Conservation (phyloP, 2,113 vertebrate genomes). For the Urocitellus parryii region DNA sequence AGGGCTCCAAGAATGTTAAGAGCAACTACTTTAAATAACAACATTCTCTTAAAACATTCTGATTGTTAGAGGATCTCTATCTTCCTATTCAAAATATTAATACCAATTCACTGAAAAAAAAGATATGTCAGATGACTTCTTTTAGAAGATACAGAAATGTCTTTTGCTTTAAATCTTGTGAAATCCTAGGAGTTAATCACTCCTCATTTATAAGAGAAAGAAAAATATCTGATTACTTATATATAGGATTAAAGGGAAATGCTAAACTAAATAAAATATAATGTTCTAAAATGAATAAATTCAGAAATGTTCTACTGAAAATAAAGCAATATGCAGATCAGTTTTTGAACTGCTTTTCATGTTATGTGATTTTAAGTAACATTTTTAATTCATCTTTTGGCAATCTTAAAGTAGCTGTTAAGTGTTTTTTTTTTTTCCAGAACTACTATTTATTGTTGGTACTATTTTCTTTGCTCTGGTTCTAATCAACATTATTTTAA, state of each 20-base stretch:
- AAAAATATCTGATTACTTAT: constrained; percentile 4
- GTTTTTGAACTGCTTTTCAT: constrained; percentile 54
- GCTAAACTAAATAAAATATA: constrained; percentile 16
- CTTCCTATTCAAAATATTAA: constrained; percentile 54
- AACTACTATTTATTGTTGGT: constrained; percentile 52
- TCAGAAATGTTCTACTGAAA: constrained; percentile 37
- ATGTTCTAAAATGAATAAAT: constrained; percentile 22
- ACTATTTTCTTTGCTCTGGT: constrained; percentile 53
- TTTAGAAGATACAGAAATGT: neutral
- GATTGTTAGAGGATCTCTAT: constrained; percentile 14
- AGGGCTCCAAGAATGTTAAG: neutral
- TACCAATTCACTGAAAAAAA: neutral
- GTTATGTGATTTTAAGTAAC: constrained; percentile 48
- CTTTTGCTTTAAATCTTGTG: neutral
- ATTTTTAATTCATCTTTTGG: constrained; percentile 31
- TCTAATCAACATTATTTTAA: constrained; percentile 67
- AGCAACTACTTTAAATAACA: constrained; percentile 31
- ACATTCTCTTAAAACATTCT: constrained; percentile 43
- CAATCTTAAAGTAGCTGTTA: constrained; percentile 11
- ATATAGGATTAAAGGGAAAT: neutral
- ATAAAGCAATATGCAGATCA: constrained; percentile 31
- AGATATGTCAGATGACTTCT: neutral
- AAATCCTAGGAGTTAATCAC: constrained; percentile 8
- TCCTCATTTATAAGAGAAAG: constrained; percentile 5
- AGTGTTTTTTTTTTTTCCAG: neutral